Base-by-base conservation (phyloP, 1,140 invertebrate genomes). In the Heliconius melpomene region DNA sequence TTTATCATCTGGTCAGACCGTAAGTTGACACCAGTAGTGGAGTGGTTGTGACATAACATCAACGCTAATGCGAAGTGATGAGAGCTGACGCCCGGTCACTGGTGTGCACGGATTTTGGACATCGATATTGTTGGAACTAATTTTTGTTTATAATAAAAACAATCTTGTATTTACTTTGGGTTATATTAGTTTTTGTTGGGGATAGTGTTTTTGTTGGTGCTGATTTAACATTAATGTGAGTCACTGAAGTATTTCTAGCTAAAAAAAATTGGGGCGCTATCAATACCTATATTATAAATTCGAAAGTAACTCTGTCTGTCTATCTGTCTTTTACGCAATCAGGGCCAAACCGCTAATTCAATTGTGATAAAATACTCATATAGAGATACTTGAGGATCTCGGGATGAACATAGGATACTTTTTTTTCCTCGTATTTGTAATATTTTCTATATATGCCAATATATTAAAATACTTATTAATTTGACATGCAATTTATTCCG, bases 21-120 rank as follows among this genome's bases (percentile, higher is more conserved):
- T 88, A 87, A 88, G 75, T 72, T 66, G 84, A 88, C 84, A 84
- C 83, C 82, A 78, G 85, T 85, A 87, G 83, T 87, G 76, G 79
- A 85, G 83, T 81, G 81, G 82, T 84, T 85, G 80, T 85, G 86
- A 89, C 87, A 87, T 77, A 89, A 88, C 84, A 86, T 80, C 75
- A 77, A 80, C 81, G 70, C 85, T 87, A 86, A 86, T 82, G 71
- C 83, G 87, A 89, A 50, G 60, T 83, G 85, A 87, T 86, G 23
- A 54, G 79, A 80, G 26, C 71, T 54, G 85, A 87, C 86, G 84
- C 80, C 72, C 72, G 77, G 82, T 71, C 78, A 81, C 84, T 83
- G 82, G 81, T 78, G 81, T 84, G 85, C 79, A 85, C 82, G 79
- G 78, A 83, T 83, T 87, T 87, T 85, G 79, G 85, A 85, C 81